A percentile compares a stretch with the other conserved stretches of the same genome.
phyloP scores from a whole-genome alignment of 2,888 invertebrate species.

The Sphinx pinastri region DNA sequence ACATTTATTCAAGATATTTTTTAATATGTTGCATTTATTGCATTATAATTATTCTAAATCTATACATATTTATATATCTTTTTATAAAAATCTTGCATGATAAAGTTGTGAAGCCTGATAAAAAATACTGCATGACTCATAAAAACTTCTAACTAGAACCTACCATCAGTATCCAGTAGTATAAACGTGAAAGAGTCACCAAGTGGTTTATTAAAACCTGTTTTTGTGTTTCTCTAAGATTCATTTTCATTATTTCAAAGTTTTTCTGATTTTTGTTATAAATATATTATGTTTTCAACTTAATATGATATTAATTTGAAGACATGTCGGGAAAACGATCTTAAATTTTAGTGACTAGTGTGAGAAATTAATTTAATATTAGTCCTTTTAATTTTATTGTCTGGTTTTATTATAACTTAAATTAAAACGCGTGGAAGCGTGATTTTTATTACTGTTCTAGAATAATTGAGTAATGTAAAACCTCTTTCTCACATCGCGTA shows the following conservation, averaged over 20 bases:
- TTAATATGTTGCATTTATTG: neutral
- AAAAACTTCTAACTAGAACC: neutral
- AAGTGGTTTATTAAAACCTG: neutral
- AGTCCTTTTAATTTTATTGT: too few species aligned
- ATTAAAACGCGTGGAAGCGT: too few species aligned
- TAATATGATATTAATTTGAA: too few species aligned
- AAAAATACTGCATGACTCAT: conserved; percentile 21
- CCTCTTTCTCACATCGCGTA: too few species aligned
- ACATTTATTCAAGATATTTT: conserved; percentile 34
- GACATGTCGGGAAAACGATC: too few species aligned
- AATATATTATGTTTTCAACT: neutral
- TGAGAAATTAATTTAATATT: too few species aligned
- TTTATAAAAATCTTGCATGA: conserved; percentile 1
- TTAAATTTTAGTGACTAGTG: too few species aligned
- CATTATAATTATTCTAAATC: neutral
- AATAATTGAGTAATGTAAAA: too few species aligned
- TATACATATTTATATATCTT: neutral
- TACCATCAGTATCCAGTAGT: neutral
- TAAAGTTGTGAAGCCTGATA: neutral
- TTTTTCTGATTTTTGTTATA: neutral
- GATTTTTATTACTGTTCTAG: too few species aligned
- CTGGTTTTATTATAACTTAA: too few species aligned
- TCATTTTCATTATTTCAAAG: neutral
- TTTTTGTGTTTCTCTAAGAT: too few species aligned
- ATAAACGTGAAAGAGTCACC: neutral